Conservation (phyloP, 2,113 vertebrate species). For the Callocephalon fimbriatum region DNA sequence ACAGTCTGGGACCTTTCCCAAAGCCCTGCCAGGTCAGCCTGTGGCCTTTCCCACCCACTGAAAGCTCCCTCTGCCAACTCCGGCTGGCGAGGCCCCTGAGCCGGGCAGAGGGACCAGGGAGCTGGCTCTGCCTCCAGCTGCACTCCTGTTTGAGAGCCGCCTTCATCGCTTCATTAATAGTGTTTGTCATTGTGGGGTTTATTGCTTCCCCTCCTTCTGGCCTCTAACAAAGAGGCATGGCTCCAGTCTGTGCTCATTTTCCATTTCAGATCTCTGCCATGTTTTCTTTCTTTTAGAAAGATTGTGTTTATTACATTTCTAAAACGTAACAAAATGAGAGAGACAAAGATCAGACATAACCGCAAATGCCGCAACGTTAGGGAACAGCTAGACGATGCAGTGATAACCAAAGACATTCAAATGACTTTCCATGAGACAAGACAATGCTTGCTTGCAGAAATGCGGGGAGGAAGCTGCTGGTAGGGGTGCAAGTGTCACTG, state of each 20-base stretch:
- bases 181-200: not conserved
- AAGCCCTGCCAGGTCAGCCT: not conserved
- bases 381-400: not conserved
- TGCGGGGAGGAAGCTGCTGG: not conserved
- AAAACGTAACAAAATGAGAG: constrained; percentile 7
- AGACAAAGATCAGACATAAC: constrained; percentile 5
- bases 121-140: not conserved
- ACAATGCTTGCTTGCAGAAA: not conserved
- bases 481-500: accelerated
- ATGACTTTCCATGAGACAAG: not conserved
- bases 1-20: constrained; percentile 41
- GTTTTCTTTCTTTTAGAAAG: constrained; percentile 8
- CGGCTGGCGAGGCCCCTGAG: accelerated
- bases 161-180: constrained; percentile 20
- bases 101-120: not conserved
- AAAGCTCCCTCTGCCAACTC: not conserved
- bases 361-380: not conserved
- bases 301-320: constrained; percentile 12
- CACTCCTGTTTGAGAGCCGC: not conserved
- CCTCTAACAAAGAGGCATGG: not conserved
- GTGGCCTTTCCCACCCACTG: constrained; percentile 32
- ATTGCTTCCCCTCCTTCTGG: constrained; percentile 22
- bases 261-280: constrained; percentile 32
- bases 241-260: constrained; percentile 28
- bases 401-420: not conserved